Conservation (phyloP, 2,113 vertebrate species). For the Sterna hirundo region DNA sequence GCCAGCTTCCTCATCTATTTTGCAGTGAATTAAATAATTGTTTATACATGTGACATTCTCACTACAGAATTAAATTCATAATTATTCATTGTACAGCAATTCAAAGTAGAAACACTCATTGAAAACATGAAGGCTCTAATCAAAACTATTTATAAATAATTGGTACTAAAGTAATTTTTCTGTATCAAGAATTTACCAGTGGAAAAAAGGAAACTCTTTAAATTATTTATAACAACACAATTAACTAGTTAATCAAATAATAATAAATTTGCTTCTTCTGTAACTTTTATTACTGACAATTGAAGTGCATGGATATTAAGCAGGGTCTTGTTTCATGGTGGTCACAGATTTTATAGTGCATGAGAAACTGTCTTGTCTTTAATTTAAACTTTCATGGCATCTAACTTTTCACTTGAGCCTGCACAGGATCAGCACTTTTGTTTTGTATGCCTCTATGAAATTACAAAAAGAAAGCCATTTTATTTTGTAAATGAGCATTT, state of each 20-base stretch:
- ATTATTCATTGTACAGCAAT: slow-evolving; percentile 16
- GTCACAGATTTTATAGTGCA: not conserved
- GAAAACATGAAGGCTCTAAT: slow-evolving; percentile 43
- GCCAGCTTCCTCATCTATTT: not conserved
- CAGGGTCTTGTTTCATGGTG: not conserved
- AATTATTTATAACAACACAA: slow-evolving; percentile 50
- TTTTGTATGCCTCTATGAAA: not conserved
- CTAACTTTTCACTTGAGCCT: slow-evolving; percentile 17
- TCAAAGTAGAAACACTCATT: slow-evolving; percentile 25
- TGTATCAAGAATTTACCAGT: slow-evolving; percentile 29
- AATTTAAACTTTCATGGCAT: not conserved
- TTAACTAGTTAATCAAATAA: slow-evolving; percentile 54
- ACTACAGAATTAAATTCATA: not conserved
- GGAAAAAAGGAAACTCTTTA: not conserved
- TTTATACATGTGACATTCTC: slow-evolving; percentile 1
- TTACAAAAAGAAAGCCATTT: not conserved
- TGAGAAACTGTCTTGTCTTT: not conserved
- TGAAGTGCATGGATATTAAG: not conserved
- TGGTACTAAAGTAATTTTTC: slow-evolving; percentile 37
- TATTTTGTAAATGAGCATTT: slow-evolving; percentile 19
- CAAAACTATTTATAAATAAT: slow-evolving; percentile 8
- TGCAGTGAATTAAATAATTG: slow-evolving; percentile 10
- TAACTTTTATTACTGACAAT: slow-evolving; percentile 21
- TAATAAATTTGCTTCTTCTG: slow-evolving; percentile 43
- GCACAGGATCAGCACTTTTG: not conserved